These are phyloP conservation scores for Itoplectis maculator DNA, from an alignment of 2,888 invertebrate genomes.

Conservation along the genomic window DNA sequence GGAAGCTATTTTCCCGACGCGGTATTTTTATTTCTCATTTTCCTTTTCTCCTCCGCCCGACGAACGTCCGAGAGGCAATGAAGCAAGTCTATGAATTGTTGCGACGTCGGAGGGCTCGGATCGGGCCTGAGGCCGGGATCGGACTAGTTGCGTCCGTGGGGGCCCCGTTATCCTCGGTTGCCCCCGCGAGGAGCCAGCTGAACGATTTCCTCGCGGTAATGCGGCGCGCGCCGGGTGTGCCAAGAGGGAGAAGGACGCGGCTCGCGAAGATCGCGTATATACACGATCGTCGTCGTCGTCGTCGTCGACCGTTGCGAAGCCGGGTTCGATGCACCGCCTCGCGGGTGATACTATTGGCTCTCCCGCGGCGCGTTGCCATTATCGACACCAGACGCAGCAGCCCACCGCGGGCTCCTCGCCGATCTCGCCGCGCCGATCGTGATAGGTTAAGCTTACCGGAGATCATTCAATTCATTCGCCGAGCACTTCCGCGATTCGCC, in stretches of 20 bases:
- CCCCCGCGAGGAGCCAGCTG: conserved; percentile 52
- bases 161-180: conserved; percentile 50
- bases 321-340: conserved; percentile 66
- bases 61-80: not conserved
- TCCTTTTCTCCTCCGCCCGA: not conserved
- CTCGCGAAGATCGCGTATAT: conserved; percentile 50
- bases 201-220: conserved; percentile 63
- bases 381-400: conserved; percentile 42
- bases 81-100: conserved; percentile 39
- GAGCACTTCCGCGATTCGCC: not conserved
- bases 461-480: conserved; percentile 56
- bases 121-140: conserved; percentile 28
- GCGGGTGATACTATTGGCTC: not conserved
- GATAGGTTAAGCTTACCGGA: conserved; percentile 59
- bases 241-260: conserved; percentile 44
- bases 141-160: conserved; percentile 48
- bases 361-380: conserved; percentile 31
- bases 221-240: conserved; percentile 49
- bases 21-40: not conserved
- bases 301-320: conserved; percentile 52
- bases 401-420: not conserved
- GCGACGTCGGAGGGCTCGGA: conserved; percentile 20
- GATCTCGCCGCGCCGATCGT: conserved; percentile 45
- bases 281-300: conserved; percentile 49
- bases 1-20: conserved; percentile 15